Conservation (phyloP, 2,888 invertebrate genomes). For the Hemistola chrysoprasaria region DNA sequence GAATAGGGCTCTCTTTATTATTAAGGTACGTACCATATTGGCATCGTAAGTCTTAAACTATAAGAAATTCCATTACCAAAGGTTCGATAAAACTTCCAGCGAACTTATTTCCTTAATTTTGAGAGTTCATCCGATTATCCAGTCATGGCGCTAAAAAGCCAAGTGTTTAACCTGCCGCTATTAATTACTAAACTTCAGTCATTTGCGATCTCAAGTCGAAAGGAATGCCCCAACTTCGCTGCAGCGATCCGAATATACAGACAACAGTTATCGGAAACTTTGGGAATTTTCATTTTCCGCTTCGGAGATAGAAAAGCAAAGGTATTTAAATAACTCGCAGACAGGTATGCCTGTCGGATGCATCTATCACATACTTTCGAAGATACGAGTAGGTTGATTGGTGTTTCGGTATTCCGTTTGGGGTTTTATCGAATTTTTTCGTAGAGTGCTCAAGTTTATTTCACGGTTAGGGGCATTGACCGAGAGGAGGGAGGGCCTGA, state of each 20-base stretch:
- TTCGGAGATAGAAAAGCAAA: conserved; percentile 13
- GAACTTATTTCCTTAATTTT: conserved; percentile 1
- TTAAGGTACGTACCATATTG: too few species aligned
- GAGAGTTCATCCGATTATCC: conserved; percentile 4
- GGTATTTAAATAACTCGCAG: conserved; percentile 16
- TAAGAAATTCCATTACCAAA: too few species aligned
- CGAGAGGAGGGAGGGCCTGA: too few species aligned
- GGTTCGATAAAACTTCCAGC: too few species aligned
- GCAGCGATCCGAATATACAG: conserved; percentile 31
- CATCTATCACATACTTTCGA: conserved; percentile 11
- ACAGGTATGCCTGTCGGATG: conserved; percentile 2
- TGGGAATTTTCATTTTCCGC: conserved; percentile 31
- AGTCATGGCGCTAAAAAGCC: conserved; percentile 32
- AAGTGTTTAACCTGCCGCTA: conserved; percentile 37
- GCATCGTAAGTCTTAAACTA: too few species aligned
- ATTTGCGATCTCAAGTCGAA: conserved; percentile 40
- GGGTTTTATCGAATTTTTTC: conserved; percentile 5
- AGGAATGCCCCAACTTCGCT: conserved; percentile 43
- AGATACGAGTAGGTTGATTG: not conserved
- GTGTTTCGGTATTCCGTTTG: not conserved
- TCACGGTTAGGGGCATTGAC: too few species aligned
- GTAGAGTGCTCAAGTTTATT: too few species aligned
- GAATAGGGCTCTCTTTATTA: too few species aligned
- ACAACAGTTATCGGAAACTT: conserved; percentile 30
- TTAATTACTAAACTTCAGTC: conserved; percentile 52